Conservation (phyloP, 2,888 invertebrate genomes). For the Lydus trimaculatus region DNA sequence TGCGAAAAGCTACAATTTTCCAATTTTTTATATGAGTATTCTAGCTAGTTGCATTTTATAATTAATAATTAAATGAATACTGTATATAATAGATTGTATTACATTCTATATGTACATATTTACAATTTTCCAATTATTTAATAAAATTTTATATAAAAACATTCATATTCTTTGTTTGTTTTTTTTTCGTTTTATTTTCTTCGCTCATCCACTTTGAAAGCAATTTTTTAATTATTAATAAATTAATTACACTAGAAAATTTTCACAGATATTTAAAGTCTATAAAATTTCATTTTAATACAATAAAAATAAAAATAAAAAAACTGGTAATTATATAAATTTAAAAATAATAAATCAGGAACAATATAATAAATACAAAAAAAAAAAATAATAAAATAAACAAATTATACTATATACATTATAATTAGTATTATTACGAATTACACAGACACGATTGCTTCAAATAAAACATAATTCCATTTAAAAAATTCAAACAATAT, state of each 20-base stretch:
- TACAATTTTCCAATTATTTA: constrained; percentile 44
- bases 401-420: constrained; percentile 53
- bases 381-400: constrained; percentile 47
- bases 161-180: not conserved
- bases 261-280: constrained; percentile 38
- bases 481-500: constrained; percentile 54
- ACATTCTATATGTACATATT: constrained; percentile 53
- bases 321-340: constrained; percentile 35
- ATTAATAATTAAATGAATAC: constrained; percentile 35
- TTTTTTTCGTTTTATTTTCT: not conserved
- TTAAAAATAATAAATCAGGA: constrained; percentile 52
- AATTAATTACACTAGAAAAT: constrained; percentile 40
- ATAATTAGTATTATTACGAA: constrained; percentile 47
- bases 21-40: not conserved
- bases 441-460: constrained; percentile 44
- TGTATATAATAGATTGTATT: constrained; percentile 20
- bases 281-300: constrained; percentile 26
- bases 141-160: not conserved
- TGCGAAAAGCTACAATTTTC: constrained; percentile 27
- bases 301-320: too few species aligned
- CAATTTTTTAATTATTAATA: constrained; percentile 37
- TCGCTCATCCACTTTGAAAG: constrained; percentile 20
- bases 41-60: not conserved
- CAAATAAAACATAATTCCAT: constrained; percentile 55
- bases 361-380: constrained; percentile 60